Conservation (phyloP, 1,140 invertebrate genomes). For the Phortica variegata region DNA sequence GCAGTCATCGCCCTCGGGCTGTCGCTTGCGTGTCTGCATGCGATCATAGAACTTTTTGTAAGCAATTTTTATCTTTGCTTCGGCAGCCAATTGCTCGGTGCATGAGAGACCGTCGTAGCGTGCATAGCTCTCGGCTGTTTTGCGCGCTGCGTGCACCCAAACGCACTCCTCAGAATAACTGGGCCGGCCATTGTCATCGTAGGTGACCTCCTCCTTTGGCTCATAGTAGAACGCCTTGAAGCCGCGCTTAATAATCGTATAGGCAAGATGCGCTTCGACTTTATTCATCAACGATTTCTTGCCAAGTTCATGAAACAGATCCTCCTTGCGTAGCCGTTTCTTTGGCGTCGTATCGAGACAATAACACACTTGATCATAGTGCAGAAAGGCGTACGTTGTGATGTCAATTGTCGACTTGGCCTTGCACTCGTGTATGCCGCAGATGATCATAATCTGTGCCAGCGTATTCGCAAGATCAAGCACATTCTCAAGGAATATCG, state of each 20-base stretch:
- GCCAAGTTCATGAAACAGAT: constrained; percentile 47
- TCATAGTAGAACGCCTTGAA: constrained; percentile 53
- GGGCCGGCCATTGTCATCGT: constrained; percentile 37
- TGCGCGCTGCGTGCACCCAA: constrained; percentile 47
- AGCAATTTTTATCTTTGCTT: constrained; percentile 47
- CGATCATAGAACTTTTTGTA: constrained; percentile 52
- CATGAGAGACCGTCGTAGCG: constrained; percentile 47
- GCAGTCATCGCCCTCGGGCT: constrained; percentile 47
- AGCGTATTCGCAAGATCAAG: constrained; percentile 44
- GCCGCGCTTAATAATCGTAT: constrained; percentile 45
- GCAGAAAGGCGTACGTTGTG: constrained; percentile 44
- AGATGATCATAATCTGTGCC: constrained; percentile 49
- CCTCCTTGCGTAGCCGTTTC: constrained; percentile 46
- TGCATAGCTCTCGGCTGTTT: constrained; percentile 43
- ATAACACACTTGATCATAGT: constrained; percentile 52
- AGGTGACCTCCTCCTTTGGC: constrained; percentile 35
- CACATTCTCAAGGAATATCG: constrained; percentile 49
- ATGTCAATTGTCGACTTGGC: constrained; percentile 49
- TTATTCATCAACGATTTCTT: constrained; percentile 53
- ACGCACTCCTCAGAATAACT: constrained; percentile 48
- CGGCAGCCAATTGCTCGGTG: constrained; percentile 37
- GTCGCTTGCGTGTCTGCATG: constrained; percentile 42
- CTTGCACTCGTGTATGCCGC: constrained; percentile 51
- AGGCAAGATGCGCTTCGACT: constrained; percentile 47
- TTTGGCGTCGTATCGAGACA: constrained; percentile 46